These are phyloP conservation scores for Gila orcuttii DNA, from an alignment of 2,113 vertebrate genomes.

Conservation along the genomic window DNA sequence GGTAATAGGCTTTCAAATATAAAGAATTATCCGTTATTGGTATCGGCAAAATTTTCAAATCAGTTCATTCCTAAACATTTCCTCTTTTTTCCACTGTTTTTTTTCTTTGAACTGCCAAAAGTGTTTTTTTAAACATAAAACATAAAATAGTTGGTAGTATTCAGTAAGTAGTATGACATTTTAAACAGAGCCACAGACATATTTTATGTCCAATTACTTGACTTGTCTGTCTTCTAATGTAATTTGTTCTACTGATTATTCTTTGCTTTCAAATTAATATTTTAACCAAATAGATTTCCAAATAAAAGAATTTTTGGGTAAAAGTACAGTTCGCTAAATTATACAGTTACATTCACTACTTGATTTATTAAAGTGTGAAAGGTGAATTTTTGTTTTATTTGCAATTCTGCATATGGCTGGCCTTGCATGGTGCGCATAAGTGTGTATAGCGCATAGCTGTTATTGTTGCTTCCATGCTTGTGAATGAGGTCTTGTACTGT, in stretches of 20 bases:
- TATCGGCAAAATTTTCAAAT: too few relatives aligned
- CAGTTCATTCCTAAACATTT: too few relatives aligned
- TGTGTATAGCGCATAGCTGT: not conserved
- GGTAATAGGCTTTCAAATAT: too few relatives aligned
- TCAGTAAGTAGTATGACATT: not conserved
- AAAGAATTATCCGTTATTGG: too few relatives aligned
- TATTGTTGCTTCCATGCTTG: not conserved
- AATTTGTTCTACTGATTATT: not conserved
- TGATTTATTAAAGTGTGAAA: not conserved
- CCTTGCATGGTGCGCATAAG: not conserved
- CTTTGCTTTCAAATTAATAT: not conserved
- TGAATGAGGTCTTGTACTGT: not conserved
- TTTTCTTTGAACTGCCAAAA: too few relatives aligned
- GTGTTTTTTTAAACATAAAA: not conserved
- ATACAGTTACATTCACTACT: not conserved
- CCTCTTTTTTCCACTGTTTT: not conserved
- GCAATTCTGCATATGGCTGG: not conserved
- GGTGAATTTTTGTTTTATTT: not conserved
- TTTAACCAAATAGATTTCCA: not conserved
- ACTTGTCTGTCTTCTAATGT: not conserved
- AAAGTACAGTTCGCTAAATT: not conserved
- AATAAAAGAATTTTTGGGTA: not conserved
- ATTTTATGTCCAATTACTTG: not conserved
- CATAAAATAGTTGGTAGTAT: not conserved
- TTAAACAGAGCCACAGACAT: slow-evolving; percentile 4